Evolutionary conservation across 1,140 invertebrate genomes (phyloP), one percentile per base, ranked within the genome.

Genomic region (Saccostrea glomerata): DNA sequence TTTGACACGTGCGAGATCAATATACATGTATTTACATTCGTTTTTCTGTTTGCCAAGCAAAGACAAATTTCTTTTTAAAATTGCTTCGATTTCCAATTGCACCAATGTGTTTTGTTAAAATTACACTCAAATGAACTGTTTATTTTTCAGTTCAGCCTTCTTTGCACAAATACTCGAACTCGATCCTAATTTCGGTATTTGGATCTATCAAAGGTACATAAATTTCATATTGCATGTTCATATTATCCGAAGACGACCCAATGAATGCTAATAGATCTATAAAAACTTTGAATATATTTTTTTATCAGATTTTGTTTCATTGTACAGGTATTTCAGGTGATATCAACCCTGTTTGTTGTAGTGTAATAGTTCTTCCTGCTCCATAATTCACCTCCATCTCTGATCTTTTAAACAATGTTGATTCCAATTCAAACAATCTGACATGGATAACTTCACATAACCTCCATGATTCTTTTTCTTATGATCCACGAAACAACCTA

Each of bases 11-110:
- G 70, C 70, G 15, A 30, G 70, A 77, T 77, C 70, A 36, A 77
- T 77, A 77, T 30, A 73, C 13, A 73, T 73, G 66, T 73, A 73
- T 73, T 73, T 73, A 73, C 66, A 30, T 36, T 77, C 12, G 25
- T 30, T 25, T 11, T 30, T 30, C 70, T 77, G 25, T 77, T 77
- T 77, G 70, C 70, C 30, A 36, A 77, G 30, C 15, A 25, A 13
- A 25, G 23, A 77, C 30, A 30, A 30, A 77, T 77, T 77, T 77
- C 70, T 77, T 77, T 15, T 20, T 3, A 77, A 77, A 36, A 36
- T 36, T 77, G 30, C 25, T 77, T 25, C 70, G 70, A 77, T 77
- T 30, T 77, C 70, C 25, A 77, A 15, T 30, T 30, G 70, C 7
- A 77, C 13, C 17, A 36, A 1, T 77, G 23, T 25, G 23, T 17